Evolutionary conservation across 2,113 vertebrate genomes (phyloP), one percentile per base, ranked within the genome.

Genomic region (Orthonyx spaldingii): DNA sequence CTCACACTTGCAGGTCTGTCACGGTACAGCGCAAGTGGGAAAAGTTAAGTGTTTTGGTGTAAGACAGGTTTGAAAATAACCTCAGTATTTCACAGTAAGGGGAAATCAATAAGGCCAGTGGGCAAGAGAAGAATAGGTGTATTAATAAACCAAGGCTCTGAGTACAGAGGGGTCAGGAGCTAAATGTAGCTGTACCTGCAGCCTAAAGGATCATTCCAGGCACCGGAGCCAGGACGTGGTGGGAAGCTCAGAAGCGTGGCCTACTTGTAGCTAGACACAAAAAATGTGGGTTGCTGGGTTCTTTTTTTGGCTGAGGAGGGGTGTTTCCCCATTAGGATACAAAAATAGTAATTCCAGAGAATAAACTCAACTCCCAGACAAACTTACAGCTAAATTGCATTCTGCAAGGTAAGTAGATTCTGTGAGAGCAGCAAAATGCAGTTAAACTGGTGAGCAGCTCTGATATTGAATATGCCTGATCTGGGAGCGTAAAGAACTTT

Each of bases 141-240:
- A 95, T 96, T 96, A 95, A 96, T 95, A 93, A 90, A 96, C 85
- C 70, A 91, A 88, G 82, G 55, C 59, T 68, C 61, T 70, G 83
- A 75, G 56, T 44, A 92, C 46, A 66, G 88, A 59, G 59, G 90
- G 91, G 86, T 89, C 92, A 90, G 10, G 19, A 92, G 92, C 76
- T 84, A 88, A 93, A 93, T 82, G 88, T 46, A 86, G 87, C 94
- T 77, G 19, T 80, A 88, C 87, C 82, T 93, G 84, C 44, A 92
- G 46, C 65, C 77, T 64, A 32, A 89, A 84, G 78, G 53, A 84
- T 66, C 88, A 24, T 83, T 66, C 32, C 59, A 78, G 82, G 76
- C 71, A 76, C 26, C 1, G 3, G 57, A 84, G 61, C 49, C 78
- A 63, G 69, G 11, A 42, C 2, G 1, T 75, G 75, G 69, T 75